Percentiles rank a stretch among this genome's conserved stretches.
These are phyloP conservation scores for Drosophila sproati DNA, from an alignment of 1,140 invertebrate genomes.

Conservation along the genomic window DNA sequence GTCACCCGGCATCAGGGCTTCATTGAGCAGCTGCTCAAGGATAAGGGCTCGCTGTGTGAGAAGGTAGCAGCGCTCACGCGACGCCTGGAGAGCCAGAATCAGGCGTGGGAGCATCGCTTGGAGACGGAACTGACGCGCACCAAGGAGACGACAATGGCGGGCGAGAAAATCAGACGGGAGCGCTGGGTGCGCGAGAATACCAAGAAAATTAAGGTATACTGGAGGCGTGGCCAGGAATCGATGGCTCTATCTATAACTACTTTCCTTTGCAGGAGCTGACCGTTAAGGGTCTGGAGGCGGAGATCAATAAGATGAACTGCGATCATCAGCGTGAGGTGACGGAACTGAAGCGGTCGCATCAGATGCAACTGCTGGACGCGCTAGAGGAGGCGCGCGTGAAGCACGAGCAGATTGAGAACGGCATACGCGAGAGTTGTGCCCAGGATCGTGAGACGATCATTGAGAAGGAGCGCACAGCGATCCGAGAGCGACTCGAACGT, in stretches of 20 bases:
- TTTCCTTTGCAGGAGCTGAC: slow-evolving; percentile 87
- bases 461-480: slow-evolving; percentile 85
- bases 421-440: slow-evolving; percentile 85
- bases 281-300: slow-evolving; percentile 90
- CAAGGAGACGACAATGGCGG: slow-evolving; percentile 88
- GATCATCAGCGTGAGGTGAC: slow-evolving; percentile 87
- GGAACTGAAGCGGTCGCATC: slow-evolving; percentile 87
- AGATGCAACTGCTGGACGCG: slow-evolving; percentile 85
- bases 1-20: slow-evolving; percentile 89
- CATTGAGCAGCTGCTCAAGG: slow-evolving; percentile 88
- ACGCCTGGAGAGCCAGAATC: slow-evolving; percentile 85
- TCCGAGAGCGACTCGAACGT: slow-evolving; percentile 85
- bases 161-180: slow-evolving; percentile 88
- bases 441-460: slow-evolving; percentile 85
- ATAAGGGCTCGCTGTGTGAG: slow-evolving; percentile 88
- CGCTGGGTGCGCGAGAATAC: slow-evolving; percentile 89
- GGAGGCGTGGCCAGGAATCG: neutral
- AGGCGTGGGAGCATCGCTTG: slow-evolving; percentile 87
- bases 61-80: slow-evolving; percentile 88
- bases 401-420: slow-evolving; percentile 85
- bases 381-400: slow-evolving; percentile 80
- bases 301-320: slow-evolving; percentile 88
- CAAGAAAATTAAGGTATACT: slow-evolving; percentile 88
- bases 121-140: slow-evolving; percentile 87
- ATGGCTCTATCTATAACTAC: neutral